Base-by-base conservation (phyloP, 2,888 invertebrate genomes). In the Napeogenes sylphis region DNA sequence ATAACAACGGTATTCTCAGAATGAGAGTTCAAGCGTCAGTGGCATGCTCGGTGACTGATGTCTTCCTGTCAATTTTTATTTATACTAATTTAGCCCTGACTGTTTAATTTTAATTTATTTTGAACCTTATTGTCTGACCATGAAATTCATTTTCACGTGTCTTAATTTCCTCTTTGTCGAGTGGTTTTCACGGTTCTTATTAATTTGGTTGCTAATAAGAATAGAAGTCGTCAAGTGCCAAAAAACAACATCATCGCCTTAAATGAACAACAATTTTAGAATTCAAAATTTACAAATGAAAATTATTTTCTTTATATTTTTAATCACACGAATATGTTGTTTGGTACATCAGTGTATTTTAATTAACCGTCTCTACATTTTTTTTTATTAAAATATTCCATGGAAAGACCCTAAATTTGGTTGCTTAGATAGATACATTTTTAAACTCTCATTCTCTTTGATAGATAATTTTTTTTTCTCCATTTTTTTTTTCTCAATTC, bases 41-140 rank as follows among this genome's bases (percentile, higher is more conserved):
- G 70, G 55, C 45, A 56, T 62, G 57, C 56, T 75, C 80, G 65
- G 75, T 82, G 87, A 88, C 83, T 72, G 80, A 84, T 84, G 82
- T 79, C 82, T 87, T 89, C 87, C 87, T 83, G 84, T 73, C 79
- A 73, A 71, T 75, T 79, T 78, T 68, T 68, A 64, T 68, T 63
- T 59, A 65, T 60, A 65, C 62, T 57, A 56, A 70, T 66, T 60
- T 62, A 66, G 56, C 38, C 56, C 3, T n/a, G 58, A 57, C 13
- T 61, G 4, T 42, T 42, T 42, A 42, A 61, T 63, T 64, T 59
- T 53, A 55, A 46, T 45, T 62, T 64, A 64, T 58, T 67, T 64
- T 68, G 59, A 62, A 65, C 63, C 68, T 68, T 63, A 70, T 72
- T 67, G 65, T 70, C 69, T 68, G 73, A 72, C 70, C 61, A 59